These are phyloP conservation scores for Rafetus swinhoei DNA, from an alignment of 2,113 vertebrate genomes.

Conservation along the genomic window DNA sequence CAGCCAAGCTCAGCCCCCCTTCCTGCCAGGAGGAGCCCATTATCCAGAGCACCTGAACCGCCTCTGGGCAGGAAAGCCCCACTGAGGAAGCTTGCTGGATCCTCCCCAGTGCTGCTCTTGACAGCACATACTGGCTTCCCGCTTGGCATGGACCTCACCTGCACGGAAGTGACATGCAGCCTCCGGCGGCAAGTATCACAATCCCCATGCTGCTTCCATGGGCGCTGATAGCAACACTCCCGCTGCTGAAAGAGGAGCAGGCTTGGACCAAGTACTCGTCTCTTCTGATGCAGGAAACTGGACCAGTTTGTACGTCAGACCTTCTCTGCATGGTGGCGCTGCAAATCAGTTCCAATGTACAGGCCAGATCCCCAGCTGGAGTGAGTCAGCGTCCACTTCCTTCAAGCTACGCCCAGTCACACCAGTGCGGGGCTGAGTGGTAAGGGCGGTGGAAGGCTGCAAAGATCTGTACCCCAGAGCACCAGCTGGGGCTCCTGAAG, in stretches of 20 bases:
- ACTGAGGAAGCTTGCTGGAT: not conserved
- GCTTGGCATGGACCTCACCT: not conserved
- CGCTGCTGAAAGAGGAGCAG: accelerated
- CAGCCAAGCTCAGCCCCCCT: not conserved
- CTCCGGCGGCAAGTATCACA: not conserved
- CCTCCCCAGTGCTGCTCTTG: not conserved
- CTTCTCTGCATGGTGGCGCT: not conserved
- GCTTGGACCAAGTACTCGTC: not conserved
- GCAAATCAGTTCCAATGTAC: not conserved
- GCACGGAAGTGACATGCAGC: not conserved
- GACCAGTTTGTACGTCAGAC: accelerated
- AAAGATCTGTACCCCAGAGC: not conserved
- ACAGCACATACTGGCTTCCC: accelerated
- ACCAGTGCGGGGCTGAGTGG: accelerated
- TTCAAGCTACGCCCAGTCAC: conserved; percentile 61
- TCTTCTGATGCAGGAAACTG: too few relatives aligned
- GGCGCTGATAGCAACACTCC: not conserved
- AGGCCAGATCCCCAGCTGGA: not conserved
- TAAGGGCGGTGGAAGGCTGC: not conserved
- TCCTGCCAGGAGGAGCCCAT: not conserved
- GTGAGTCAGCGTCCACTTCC: conserved; percentile 59
- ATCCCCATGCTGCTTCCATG: not conserved
- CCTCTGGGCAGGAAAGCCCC: not conserved
- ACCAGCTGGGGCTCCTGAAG: not conserved
- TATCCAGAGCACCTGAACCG: not conserved